Conservation (phyloP, 2,797 vertebrate species). For the Adrianichthys oophorus region DNA sequence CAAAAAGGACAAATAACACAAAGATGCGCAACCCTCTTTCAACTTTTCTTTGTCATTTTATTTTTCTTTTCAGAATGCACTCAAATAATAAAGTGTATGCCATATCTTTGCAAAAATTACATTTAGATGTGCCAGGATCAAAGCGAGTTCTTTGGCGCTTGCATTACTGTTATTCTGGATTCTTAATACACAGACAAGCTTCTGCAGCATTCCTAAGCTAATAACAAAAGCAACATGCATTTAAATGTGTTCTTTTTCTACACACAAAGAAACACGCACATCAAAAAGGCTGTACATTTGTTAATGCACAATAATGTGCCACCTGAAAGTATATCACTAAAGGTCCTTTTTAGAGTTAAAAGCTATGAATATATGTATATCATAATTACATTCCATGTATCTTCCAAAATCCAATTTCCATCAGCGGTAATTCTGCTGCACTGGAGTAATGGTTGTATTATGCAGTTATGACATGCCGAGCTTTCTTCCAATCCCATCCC, state of each 20-base stretch:
- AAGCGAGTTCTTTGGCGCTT: too few species aligned
- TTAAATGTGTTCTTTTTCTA: not conserved
- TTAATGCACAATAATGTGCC: conserved; percentile 18
- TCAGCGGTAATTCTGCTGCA: conserved; percentile 75
- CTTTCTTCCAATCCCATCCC: conserved; percentile 54
- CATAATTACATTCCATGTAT: conserved; percentile 81
- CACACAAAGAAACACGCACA: conserved; percentile 25
- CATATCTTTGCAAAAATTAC: too few species aligned
- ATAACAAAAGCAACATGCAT: conserved; percentile 4
- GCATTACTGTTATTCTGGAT: too few species aligned
- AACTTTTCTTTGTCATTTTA: too few species aligned
- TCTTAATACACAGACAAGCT: too few species aligned
- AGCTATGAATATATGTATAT: conserved; percentile 79
- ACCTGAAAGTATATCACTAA: conserved; percentile 53
- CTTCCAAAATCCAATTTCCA: conserved; percentile 81
- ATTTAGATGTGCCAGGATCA: too few species aligned
- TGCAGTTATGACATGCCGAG: conserved; percentile 75
- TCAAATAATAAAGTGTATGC: too few species aligned
- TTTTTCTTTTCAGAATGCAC: too few species aligned
- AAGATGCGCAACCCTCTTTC: not conserved
- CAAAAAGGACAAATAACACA: not conserved
- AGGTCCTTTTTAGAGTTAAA: conserved; percentile 58
- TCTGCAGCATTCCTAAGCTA: not conserved
- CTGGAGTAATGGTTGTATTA: conserved; percentile 81
- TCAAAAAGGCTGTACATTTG: conserved; percentile 20